Evolutionary conservation across 1,140 invertebrate species (phyloP).

Genomic region (Drosophila pandora): DNA sequence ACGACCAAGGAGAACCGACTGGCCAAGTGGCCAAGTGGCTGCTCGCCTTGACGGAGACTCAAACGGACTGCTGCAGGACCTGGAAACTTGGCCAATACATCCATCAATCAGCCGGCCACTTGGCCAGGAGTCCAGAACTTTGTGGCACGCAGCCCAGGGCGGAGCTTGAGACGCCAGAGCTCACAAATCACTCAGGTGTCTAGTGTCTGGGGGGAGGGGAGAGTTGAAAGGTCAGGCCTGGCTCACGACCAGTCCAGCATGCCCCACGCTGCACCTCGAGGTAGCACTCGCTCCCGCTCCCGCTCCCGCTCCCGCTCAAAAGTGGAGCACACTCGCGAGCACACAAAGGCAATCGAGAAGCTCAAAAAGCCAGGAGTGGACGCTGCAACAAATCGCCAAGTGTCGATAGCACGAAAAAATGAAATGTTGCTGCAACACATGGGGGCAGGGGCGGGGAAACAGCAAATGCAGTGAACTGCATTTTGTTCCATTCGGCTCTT

Average conservation of each 20-base stretch:
- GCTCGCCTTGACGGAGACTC: neutral
- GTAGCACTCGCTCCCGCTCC: constrained; percentile 15
- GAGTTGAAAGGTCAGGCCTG: neutral
- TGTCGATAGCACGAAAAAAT: constrained; percentile 66
- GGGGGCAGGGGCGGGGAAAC: neutral
- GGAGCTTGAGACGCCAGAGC: constrained; percentile 4
- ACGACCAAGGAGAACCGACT: constrained; percentile 9
- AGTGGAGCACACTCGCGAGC: constrained; percentile 57
- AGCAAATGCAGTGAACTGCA: constrained; percentile 46
- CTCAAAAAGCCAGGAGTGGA: constrained; percentile 61
- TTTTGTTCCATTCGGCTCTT: constrained; percentile 68
- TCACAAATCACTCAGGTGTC: constrained; percentile 20
- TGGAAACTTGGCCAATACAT: constrained; percentile 30
- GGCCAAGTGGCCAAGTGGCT: constrained; percentile 24
- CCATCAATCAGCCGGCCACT: constrained; percentile 21
- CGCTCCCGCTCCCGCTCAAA: constrained; percentile 12
- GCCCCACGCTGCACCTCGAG: constrained; percentile 7
- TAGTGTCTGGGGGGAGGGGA: no score
- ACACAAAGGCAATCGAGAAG: constrained; percentile 58
- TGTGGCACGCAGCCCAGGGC: constrained; percentile 3
- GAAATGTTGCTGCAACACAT: constrained; percentile 46
- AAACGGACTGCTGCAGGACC: constrained; percentile 29
- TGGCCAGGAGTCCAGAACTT: neutral
- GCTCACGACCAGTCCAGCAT: neutral
- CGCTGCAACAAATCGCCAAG: constrained; percentile 75